Evolutionary conservation across 2,888 invertebrate genomes (phyloP).

Genomic region (Platypus cylindrus): DNA sequence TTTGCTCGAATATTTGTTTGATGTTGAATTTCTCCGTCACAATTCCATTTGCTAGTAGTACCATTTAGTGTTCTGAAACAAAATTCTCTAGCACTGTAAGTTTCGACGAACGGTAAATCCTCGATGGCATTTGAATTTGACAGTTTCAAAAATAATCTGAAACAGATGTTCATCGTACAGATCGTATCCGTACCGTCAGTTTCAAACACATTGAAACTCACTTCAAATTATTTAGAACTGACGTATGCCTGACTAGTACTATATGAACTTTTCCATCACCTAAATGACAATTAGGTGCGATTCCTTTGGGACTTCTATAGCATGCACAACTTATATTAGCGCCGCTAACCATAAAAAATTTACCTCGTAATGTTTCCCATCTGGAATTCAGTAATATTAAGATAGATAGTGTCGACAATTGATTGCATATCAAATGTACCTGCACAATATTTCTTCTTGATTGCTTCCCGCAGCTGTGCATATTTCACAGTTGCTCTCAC

Average conservation of each 20-base stretch:
- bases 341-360: constrained; percentile 64
- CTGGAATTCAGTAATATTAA: constrained; percentile 2
- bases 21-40: constrained; percentile 64
- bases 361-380: constrained; percentile 53
- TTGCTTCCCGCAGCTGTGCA: constrained; percentile 25
- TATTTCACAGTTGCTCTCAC: constrained; percentile 39
- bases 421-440: constrained; percentile 12
- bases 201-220: constrained; percentile 5
- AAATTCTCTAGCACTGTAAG: constrained; percentile 59
- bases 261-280: constrained; percentile 71
- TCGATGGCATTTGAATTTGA: constrained; percentile 50
- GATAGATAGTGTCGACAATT: not conserved
- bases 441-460: constrained; percentile 20
- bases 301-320: constrained; percentile 58
- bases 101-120: constrained; percentile 62
- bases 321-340: constrained; percentile 69
- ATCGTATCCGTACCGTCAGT: not conserved
- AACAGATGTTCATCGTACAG: too few relatives aligned
- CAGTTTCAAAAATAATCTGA: constrained; percentile 48
- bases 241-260: constrained; percentile 59
- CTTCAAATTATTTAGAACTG: constrained; percentile 52
- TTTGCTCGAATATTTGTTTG: constrained; percentile 52
- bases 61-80: constrained; percentile 44
- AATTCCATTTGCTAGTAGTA: constrained; percentile 59
- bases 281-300: constrained; percentile 64